Percentiles rank a stretch among this genome's conserved stretches.
These are phyloP conservation scores for Pheosia gnoma DNA, from an alignment of 2,888 invertebrate genomes.

Conservation along the genomic window DNA sequence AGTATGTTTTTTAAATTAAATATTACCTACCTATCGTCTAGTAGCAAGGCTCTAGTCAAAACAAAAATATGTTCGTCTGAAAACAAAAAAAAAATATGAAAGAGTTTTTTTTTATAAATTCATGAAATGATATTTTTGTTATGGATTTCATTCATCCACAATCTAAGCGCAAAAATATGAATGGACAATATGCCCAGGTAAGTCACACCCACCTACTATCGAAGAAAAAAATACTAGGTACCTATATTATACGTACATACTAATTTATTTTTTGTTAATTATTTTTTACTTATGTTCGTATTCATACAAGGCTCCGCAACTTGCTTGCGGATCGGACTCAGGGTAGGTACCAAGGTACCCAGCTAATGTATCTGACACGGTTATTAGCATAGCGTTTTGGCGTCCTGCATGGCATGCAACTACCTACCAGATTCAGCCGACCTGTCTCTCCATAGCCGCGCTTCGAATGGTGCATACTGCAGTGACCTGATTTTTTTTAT, in stretches of 20 bases:
- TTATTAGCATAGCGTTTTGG: slow-evolving; percentile 65
- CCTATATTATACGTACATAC: background rate
- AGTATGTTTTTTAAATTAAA: too few species aligned
- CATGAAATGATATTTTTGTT: too few species aligned
- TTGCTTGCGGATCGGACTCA: slow-evolving; percentile 17
- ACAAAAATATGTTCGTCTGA: too few species aligned
- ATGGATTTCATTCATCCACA: too few species aligned
- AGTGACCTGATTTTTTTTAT: slow-evolving; percentile 31
- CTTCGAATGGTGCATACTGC: slow-evolving; percentile 30
- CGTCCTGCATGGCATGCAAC: slow-evolving; percentile 25
- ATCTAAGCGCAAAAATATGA: background rate
- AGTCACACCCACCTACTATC: too few species aligned
- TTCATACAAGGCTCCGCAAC: background rate
- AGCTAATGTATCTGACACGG: slow-evolving; percentile 32
- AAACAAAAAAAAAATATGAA: too few species aligned
- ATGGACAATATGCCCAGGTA: background rate
- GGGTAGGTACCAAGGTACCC: slow-evolving; percentile 15
- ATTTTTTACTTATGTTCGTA: background rate
- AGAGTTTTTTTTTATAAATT: too few species aligned
- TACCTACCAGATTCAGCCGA: slow-evolving; percentile 42
- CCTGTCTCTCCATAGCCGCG: slow-evolving; percentile 42
- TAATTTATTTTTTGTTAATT: background rate
- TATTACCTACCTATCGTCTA: too few species aligned
- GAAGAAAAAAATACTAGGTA: too few species aligned
- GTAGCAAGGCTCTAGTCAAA: too few species aligned